Base-by-base conservation (phyloP, 2,113 vertebrate genomes). In the Thymallus thymallus region DNA sequence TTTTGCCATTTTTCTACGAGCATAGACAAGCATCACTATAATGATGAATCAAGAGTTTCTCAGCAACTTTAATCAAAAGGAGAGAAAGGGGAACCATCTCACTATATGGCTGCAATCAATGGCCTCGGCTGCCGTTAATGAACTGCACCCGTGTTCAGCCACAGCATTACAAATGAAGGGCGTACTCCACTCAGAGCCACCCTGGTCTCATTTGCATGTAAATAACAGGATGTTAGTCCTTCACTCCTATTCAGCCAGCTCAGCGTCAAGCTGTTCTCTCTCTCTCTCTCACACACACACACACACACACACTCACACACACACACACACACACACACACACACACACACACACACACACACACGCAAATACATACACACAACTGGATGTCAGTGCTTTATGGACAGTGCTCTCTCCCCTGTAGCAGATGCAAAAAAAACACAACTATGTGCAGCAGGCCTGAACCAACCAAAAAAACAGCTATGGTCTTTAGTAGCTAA, bases 31-130 rank as follows among this genome's bases (percentile, higher is more conserved):
- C 60, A 62, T 62, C 63, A 65, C 13, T 26, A 65, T 65, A 26
- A 30, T 30, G 63, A 30, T 65, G 24, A 30, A 65, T 62, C 60
- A 62, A 62, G 60, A 62, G 60, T 62, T 62, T 13, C 60, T 62
- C 60, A 24, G 60, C 60, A 65, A 29, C 13, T 65, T 65, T 65
- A 65, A 26, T 65, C 63, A 20, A 16, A 26, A 65, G 16, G 26
- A 26, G 29, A 32, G 29, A 64, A 64, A 9, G 35, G 35, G 35
- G 35, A 9, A 41, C 35, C 9, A 41, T 41, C 35, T 41, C 9
- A 30, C 63, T 18, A 30, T 29, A 20, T 30, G 29, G 23, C 63
- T 16, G 63, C 63, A 26, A 65, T 65, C 63, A 7, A 14, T 65
- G 24, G 4, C 29, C 29, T 24, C 6, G 24, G 6, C 61, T 3